Conservation (phyloP, 2,797 vertebrate genomes). For the Petrocephalus schoutedeni region DNA sequence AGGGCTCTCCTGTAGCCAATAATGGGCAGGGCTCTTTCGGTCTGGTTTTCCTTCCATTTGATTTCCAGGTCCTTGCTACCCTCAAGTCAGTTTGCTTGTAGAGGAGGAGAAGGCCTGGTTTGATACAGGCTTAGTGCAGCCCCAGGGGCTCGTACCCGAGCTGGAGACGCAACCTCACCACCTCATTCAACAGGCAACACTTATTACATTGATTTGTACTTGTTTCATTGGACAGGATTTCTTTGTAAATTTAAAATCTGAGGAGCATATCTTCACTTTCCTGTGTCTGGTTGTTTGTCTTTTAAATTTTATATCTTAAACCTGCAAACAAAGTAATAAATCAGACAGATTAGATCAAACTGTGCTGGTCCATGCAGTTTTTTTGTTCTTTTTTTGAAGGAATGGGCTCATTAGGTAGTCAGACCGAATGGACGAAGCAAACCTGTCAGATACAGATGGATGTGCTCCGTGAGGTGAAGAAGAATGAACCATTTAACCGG, state of each 20-base stretch:
- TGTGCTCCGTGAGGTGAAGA: constrained; percentile 21
- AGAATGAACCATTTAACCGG: constrained; percentile 21
- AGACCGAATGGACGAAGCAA: constrained; percentile 19
- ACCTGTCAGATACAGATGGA: constrained; percentile 22
- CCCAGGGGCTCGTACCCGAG: background rate
- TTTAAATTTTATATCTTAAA: background rate
- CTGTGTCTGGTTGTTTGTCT: background rate
- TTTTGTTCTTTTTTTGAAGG: background rate
- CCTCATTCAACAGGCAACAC: background rate
- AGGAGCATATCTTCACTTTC: background rate
- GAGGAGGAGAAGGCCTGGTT: background rate
- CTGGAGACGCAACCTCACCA: background rate
- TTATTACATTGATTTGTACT: background rate
- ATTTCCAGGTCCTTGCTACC: background rate
- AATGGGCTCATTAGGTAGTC: background rate
- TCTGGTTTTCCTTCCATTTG: background rate
- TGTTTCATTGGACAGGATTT: background rate
- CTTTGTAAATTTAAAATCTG: background rate
- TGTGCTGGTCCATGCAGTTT: background rate
- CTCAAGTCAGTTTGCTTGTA: background rate
- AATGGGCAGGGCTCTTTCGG: background rate
- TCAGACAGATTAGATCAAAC: background rate
- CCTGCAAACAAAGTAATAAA: background rate
- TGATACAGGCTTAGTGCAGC: background rate
- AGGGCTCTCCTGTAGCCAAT: background rate